Base-by-base conservation (phyloP, 1,140 invertebrate genomes). In the Eurosta solidaginis region DNA sequence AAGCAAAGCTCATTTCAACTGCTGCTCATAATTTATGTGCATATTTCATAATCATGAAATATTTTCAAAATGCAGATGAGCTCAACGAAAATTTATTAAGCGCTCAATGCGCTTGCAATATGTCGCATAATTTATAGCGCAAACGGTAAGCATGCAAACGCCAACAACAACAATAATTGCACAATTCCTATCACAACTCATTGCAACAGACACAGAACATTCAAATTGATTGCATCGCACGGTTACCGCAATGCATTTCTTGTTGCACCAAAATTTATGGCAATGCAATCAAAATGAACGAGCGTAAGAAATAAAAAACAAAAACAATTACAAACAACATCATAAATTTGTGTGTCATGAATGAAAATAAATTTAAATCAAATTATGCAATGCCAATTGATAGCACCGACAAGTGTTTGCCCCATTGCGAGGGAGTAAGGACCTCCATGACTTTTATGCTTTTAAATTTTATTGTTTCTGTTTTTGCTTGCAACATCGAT, bases 41-140 rank as follows among this genome's bases (percentile, higher is more conserved):
- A 68, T 68, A 68, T 68, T 68, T 68, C 59, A 68, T 68, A 40
- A 68, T 68, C 33, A 40, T 68, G 59, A 68, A 12, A 68, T 20
- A 68, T 68, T 68, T 68, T 68, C 59, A 68, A 33, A 36, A 68
- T 68, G 17, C 59, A 33, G 33, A 68, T 68, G 59, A 40, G 59
- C 59, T n/a, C 27, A 68, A 40, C 59, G 36, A 22, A 68, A 68
- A 68, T 68, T 68, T 40, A 68, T 68, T 29, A 2, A 9, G 59
- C 59, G 20, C 59, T 36, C 17, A 20, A 33, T 17, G 36, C 59
- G 40, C 33, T 68, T 68, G 59, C 59, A 40, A 68, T 33, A 68
- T 40, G 33, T 40, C 17, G n/a, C 59, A 68, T 68, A 68, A 68
- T 68, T 68, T 68, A 68, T 68, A 4, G 9, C 36, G 33, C 17